These are phyloP conservation scores for Crypturellus tataupa DNA, from an alignment of 2,797 vertebrate genomes.

Conservation along the genomic window DNA sequence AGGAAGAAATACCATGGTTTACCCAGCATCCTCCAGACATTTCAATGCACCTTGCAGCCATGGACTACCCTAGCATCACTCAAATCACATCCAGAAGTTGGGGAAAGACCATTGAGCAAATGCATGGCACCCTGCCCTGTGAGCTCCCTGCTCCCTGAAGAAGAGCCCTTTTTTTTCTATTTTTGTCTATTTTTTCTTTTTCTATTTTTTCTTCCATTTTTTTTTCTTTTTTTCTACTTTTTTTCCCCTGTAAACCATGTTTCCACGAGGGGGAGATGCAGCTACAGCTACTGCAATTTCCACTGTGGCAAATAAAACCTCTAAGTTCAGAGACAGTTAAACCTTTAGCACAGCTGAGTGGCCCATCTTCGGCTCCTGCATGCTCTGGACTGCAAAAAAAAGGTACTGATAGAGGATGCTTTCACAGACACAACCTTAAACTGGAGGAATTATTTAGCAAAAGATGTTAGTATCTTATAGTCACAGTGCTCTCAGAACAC, in stretches of 20 bases:
- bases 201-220: neutral
- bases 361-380: neutral
- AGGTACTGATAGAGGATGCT: neutral
- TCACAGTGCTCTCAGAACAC: neutral
- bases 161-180: too few relatives aligned
- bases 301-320: rapidly evolving
- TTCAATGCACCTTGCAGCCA: neutral
- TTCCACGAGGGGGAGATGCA: neutral
- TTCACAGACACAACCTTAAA: neutral
- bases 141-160: too few relatives aligned
- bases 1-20: neutral
- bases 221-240: neutral
- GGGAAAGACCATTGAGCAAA: neutral
- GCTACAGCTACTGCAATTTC: neutral
- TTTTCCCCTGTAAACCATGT: neutral
- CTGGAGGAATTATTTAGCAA: neutral
- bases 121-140: too few relatives aligned
- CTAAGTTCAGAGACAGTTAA: neutral
- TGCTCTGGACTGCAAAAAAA: neutral
- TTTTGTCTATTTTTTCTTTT: too few relatives aligned
- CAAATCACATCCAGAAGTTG: neutral
- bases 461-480: neutral
- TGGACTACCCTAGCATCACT: neutral
- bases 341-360: neutral
- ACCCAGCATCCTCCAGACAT: neutral